Base-by-base conservation (phyloP, 2,888 invertebrate species). In the Nomada lathburiana region DNA sequence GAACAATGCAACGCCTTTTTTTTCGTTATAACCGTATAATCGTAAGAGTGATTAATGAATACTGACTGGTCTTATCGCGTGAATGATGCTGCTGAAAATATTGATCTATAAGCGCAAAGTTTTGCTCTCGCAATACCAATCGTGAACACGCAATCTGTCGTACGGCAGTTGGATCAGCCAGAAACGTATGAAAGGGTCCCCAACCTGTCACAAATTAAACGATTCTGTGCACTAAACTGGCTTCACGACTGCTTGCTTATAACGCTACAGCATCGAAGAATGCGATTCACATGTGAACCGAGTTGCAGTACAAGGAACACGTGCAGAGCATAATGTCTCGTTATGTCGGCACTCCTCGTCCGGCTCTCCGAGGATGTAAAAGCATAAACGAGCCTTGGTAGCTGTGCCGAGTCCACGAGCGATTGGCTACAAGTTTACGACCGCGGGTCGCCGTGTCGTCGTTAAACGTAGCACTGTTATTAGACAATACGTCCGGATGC, bases 281-380 rank as follows among this genome's bases (percentile, higher is more conserved):
- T 67, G 73, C 68, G 71, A 68, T 69, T 81, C 86, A 87, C 87
- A 85, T 87, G 87, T 87, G 86, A 86, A 76, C 79, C 78, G 74
- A 68, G 50, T 72, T 55, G 69, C 75, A 68, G 68, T 76, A 82
- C 71, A 78, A 42, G 69, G 80, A 86, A 83, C 88, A 88, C 88
- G 86, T 87, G 88, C 83, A 78, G 71, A 76, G 83, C 88, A 87
- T 86, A 88, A 86, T 80, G 83, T 78, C 80, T 88, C 85, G 82
- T 88, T 83, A 89, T 71, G 80, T 76, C 77, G 87, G 86, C 87
- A 83, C 87, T 86, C 87, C 87, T 87, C 88, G 83, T 87, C 87
- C 87, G 87, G 87, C 85, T 76, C 82, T 70, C 69, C 42, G 73
- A 67, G 88, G 78, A 88, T 83, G 85, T 85, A 83, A 75, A 87